Evolutionary conservation across 2,797 vertebrate species (phyloP).

Genomic region (Acestrorhynchus altus): DNA sequence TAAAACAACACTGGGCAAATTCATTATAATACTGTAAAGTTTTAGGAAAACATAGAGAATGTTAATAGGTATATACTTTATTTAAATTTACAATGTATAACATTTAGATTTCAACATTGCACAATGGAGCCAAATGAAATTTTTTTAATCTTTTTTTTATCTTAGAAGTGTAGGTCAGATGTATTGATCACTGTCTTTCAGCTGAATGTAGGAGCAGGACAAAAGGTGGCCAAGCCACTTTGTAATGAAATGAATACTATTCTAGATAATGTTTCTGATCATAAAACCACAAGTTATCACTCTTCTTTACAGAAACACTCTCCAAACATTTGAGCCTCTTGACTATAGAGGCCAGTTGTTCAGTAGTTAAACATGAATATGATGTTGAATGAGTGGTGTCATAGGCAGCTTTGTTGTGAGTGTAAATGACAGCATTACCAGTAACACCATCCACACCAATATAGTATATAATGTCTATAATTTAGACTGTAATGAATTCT

Average conservation of each 20-base stretch:
- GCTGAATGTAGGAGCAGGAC: neutral
- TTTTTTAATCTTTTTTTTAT: neutral
- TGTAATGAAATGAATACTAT: constrained; percentile 14
- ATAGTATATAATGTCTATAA: too few species aligned
- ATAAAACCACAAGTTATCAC: too few species aligned
- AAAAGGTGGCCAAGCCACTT: constrained; percentile 5
- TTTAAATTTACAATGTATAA: too few species aligned
- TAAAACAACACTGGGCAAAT: too few species aligned
- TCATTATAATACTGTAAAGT: too few species aligned
- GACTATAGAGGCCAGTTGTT: neutral
- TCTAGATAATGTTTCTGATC: neutral
- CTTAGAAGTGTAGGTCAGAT: constrained; percentile 19
- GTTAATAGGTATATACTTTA: too few species aligned
- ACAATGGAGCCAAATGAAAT: neutral
- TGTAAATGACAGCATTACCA: neutral
- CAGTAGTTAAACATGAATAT: neutral
- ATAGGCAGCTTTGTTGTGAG: too few species aligned
- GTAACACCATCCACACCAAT: neutral
- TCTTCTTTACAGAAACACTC: neutral
- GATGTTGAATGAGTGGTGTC: too few species aligned
- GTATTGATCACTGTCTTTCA: constrained; percentile 12
- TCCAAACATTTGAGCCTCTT: neutral
- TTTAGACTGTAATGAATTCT: too few species aligned
- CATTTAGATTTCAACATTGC: too few species aligned
- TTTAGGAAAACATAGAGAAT: too few species aligned